These are phyloP conservation scores for Agrotis segetum DNA, from an alignment of 2,888 invertebrate species.

Conservation along the genomic window DNA sequence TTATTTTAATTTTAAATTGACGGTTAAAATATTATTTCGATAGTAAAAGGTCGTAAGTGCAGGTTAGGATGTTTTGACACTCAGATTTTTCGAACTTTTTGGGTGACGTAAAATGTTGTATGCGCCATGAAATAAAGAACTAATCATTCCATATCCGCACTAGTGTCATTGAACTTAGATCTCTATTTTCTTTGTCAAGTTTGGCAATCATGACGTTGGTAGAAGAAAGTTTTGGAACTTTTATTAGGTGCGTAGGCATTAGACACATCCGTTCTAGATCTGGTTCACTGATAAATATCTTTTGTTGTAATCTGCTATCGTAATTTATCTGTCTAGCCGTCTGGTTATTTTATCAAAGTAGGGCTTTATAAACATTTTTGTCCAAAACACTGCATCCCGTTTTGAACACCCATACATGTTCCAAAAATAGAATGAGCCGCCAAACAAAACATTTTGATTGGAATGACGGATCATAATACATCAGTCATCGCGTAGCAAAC, in stretches of 20 bases:
- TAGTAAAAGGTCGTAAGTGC: background rate
- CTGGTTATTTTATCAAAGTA: constrained; percentile 24
- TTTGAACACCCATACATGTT: constrained; percentile 6
- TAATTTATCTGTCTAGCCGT: constrained; percentile 36
- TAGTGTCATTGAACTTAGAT: constrained; percentile 6
- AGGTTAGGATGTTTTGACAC: background rate
- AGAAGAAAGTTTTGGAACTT: constrained; percentile 9
- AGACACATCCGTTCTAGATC: constrained; percentile 32
- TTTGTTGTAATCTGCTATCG: constrained; percentile 19
- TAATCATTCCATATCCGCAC: background rate
- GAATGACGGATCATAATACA: constrained; percentile 40
- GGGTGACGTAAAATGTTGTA: constrained; percentile 1
- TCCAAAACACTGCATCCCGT: background rate
- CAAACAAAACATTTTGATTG: constrained; percentile 28
- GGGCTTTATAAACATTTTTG: background rate
- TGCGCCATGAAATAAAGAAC: constrained; percentile 3
- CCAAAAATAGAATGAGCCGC: constrained; percentile 26
- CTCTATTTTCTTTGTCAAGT: constrained; percentile 16
- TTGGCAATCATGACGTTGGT: background rate
- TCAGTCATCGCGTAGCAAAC: constrained; percentile 30
- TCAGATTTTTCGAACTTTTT: background rate
- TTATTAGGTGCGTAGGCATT: background rate
- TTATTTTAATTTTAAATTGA: background rate
- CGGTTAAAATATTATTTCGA: background rate
- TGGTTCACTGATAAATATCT: constrained; percentile 36